These are phyloP conservation scores for Taphrorychus bicolor DNA, from an alignment of 2,888 invertebrate species.

Conservation along the genomic window DNA sequence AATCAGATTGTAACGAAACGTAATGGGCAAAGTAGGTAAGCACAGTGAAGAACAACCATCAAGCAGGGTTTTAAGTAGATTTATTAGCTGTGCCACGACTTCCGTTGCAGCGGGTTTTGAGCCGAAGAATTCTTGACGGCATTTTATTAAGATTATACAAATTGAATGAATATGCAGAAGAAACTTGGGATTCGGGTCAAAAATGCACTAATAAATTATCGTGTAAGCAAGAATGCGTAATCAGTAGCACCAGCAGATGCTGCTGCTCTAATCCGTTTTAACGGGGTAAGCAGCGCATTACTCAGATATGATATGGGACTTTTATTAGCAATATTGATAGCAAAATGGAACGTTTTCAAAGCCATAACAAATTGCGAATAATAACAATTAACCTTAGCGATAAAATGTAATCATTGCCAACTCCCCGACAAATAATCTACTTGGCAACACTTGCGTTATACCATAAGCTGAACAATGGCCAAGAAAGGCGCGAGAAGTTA, in stretches of 20 bases:
- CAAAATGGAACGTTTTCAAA: background rate
- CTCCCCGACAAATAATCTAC: background rate
- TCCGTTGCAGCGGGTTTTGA: background rate
- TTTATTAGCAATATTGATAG: background rate
- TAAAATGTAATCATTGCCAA: background rate
- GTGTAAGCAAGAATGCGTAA: background rate
- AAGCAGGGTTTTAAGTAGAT: background rate
- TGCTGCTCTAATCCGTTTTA: no score
- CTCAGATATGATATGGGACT: no score
- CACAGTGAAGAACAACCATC: background rate
- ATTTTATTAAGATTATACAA: background rate
- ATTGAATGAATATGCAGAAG: background rate
- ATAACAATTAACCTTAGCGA: background rate
- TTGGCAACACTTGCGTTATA: background rate
- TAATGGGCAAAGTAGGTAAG: slow-evolving; percentile 1
- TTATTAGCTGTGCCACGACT: no score
- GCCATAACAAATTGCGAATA: background rate
- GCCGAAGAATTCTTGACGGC: background rate
- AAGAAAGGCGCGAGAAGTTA: background rate
- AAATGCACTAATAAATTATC: background rate
- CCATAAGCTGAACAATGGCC: background rate
- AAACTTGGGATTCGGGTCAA: background rate
- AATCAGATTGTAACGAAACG: slow-evolving; percentile 8
- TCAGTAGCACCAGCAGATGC: background rate
- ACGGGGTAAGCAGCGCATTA: no score